Evolutionary conservation across 2,888 invertebrate species (phyloP).

Genomic region (Aspidapion aeneum): DNA sequence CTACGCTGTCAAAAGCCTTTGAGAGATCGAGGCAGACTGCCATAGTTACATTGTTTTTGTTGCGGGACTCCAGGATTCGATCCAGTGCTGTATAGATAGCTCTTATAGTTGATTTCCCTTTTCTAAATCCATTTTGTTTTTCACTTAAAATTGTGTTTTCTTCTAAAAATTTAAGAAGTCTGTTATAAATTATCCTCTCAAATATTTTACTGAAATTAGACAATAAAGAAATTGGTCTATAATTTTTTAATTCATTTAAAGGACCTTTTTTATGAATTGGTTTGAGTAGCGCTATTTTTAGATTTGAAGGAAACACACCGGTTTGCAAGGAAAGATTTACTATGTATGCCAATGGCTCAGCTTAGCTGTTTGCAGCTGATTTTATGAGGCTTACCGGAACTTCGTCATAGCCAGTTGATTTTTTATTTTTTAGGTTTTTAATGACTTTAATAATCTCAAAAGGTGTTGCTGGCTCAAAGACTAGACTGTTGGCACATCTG

Average conservation of each 20-base stretch:
- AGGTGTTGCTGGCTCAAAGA: neutral
- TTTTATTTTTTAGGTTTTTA: neutral
- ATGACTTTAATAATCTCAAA: neutral
- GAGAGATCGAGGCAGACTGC: neutral
- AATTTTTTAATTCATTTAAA: neutral
- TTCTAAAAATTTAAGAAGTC: neutral
- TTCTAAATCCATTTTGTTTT: neutral
- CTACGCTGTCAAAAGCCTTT: neutral
- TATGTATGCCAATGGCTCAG: neutral
- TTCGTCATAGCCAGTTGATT: neutral
- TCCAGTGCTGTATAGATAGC: neutral
- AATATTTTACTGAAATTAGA: neutral
- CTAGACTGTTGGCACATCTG: no score
- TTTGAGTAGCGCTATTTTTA: neutral
- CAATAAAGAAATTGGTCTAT: neutral
- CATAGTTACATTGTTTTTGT: neutral
- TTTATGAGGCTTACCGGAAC: neutral
- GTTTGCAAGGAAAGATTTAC: slow-evolving; percentile 5
- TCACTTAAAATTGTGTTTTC: neutral
- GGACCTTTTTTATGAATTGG: neutral
- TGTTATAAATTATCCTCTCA: neutral
- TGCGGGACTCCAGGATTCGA: neutral
- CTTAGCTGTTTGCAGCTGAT: neutral
- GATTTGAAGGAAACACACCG: neutral
- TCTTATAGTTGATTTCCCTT: neutral